Conservation (phyloP, 2,888 invertebrate species). For the Netelia inedita region DNA sequence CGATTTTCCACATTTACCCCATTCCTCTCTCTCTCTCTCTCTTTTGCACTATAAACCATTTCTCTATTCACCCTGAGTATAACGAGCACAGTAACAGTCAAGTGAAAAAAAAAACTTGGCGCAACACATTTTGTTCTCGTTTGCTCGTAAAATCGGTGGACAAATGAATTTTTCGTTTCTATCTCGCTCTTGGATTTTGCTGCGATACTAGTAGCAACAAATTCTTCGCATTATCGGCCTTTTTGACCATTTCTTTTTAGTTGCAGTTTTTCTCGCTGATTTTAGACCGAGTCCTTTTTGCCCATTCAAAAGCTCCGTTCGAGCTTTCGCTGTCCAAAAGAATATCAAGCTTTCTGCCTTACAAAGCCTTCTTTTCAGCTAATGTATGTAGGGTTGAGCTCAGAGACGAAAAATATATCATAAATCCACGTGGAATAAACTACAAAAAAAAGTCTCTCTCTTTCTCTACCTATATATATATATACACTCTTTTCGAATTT, state of each 20-base stretch:
- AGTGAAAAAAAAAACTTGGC: not conserved
- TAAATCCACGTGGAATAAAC: constrained; percentile 52
- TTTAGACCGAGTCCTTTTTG: constrained; percentile 50
- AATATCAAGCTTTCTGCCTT: constrained; percentile 41
- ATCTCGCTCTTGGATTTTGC: not conserved
- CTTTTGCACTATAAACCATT: not conserved
- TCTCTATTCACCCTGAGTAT: not conserved
- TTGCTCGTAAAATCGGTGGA: not conserved
- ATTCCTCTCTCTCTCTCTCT: constrained; percentile 1
- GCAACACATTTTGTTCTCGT: not conserved
- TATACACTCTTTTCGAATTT: constrained; percentile 1
- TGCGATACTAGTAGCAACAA: not conserved
- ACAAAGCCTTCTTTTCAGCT: constrained; percentile 11
- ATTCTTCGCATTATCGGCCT: not conserved
- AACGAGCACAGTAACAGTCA: not conserved
- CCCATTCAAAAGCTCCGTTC: constrained; percentile 21
- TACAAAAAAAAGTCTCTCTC: not conserved
- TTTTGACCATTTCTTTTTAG: constrained; percentile 32
- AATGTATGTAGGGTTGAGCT: constrained; percentile 21
- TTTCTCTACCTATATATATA: constrained; percentile 7
- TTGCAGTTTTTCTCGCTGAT: constrained; percentile 38
- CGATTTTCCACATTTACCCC: not conserved
- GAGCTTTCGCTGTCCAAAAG: constrained; percentile 18
- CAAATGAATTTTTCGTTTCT: not conserved
- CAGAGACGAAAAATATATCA: constrained; percentile 56